A percentile compares a stretch with the other conserved stretches of the same genome.
Conservation (phyloP, 2,113 vertebrate genomes). For the Nothobranchius kuhntae region DNA sequence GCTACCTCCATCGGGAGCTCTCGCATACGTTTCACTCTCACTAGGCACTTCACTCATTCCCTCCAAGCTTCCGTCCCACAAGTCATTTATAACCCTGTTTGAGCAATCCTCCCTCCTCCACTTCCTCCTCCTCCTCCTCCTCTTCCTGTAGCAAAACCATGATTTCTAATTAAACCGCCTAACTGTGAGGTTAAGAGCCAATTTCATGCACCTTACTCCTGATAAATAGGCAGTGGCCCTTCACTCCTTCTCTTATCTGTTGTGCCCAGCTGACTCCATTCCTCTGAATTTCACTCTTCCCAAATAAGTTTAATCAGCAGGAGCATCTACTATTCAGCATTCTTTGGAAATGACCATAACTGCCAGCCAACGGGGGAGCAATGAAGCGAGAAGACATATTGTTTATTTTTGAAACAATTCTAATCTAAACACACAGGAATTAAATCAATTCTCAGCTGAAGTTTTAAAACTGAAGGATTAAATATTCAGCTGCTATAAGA, state of each 20-base stretch:
- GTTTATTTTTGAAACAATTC: slow-evolving; percentile 40
- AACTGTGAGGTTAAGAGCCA: slow-evolving; percentile 82
- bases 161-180: slow-evolving; percentile 83
- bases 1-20: slow-evolving; percentile 46
- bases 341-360: slow-evolving; percentile 42
- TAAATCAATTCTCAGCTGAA: slow-evolving; percentile 27
- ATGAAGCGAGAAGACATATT: slow-evolving; percentile 39
- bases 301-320: slow-evolving; percentile 43
- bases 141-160: slow-evolving; percentile 68
- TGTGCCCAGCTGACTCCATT: slow-evolving; percentile 42
- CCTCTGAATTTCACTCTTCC: slow-evolving; percentile 34
- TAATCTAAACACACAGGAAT: slow-evolving; percentile 13
- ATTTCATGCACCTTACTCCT: slow-evolving; percentile 83
- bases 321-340: slow-evolving; percentile 49
- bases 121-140: slow-evolving; percentile 9
- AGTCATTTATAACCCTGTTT: slow-evolving; percentile 77
- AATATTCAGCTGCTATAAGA: slow-evolving; percentile 46
- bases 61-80: slow-evolving; percentile 59
- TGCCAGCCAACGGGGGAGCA: slow-evolving; percentile 22
- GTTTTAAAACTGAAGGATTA: slow-evolving; percentile 36
- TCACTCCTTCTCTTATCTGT: slow-evolving; percentile 54
- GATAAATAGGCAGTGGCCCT: slow-evolving; percentile 76
- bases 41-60: slow-evolving; percentile 18
- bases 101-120: slow-evolving; percentile 39
- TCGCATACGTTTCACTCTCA: slow-evolving; percentile 65